phyloP scores from a whole-genome alignment of 2,888 invertebrate species.

The Ceramica pisi region DNA sequence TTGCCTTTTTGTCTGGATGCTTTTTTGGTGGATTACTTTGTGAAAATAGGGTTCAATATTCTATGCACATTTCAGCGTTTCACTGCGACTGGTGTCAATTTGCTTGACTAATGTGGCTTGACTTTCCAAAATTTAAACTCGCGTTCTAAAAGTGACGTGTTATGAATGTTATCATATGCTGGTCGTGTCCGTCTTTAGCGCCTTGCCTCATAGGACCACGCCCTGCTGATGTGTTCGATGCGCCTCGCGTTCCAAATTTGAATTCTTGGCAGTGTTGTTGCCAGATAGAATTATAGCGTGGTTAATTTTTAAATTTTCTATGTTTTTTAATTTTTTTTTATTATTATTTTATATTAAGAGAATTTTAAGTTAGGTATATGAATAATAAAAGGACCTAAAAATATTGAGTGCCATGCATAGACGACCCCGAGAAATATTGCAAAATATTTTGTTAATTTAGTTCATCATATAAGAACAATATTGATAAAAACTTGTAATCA shows the following conservation, averaged over 20 bases:
- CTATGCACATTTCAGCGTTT: not conserved
- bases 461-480: not conserved
- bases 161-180: slow-evolving; percentile 40
- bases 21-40: not conserved
- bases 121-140: slow-evolving; percentile 53
- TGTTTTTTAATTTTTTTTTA: not conserved
- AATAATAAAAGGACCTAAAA: not conserved
- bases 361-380: not conserved
- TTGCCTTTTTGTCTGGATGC: not conserved
- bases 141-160: slow-evolving; percentile 29
- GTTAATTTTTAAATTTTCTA: not conserved
- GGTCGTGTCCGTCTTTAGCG: slow-evolving; percentile 62
- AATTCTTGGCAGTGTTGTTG: slow-evolving; percentile 77
- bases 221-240: slow-evolving; percentile 77
- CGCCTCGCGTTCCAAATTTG: slow-evolving; percentile 73
- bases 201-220: slow-evolving; percentile 80
- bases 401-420: not conserved
- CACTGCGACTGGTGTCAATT: not conserved
- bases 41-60: not conserved
- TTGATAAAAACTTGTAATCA: slow-evolving; percentile 26
- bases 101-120: slow-evolving; percentile 66
- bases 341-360: too few relatives aligned
- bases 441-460: slow-evolving; percentile 3
- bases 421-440: not conserved
- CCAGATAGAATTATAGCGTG: slow-evolving; percentile 42